Percentiles rank a stretch among this genome's conserved stretches.
phyloP scores from a whole-genome alignment of 2,113 vertebrate genomes.

The Nestor notabilis region DNA sequence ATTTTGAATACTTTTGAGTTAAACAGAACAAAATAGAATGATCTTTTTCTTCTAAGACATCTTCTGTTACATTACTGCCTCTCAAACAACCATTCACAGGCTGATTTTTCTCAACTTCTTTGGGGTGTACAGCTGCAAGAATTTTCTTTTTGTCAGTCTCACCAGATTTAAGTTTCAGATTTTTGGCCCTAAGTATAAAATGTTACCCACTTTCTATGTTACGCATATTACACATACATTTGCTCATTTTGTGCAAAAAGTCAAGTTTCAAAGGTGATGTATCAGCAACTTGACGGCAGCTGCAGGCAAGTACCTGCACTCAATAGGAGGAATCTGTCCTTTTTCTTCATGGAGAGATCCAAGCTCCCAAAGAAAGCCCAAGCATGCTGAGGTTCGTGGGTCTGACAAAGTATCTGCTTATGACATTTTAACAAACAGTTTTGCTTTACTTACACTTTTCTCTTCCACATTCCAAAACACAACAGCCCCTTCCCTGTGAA shows the following conservation, averaged over 20 bases:
- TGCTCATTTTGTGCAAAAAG: neutral
- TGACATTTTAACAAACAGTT: neutral
- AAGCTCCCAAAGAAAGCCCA: neutral
- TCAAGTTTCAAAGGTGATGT: neutral
- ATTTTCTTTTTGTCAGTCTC: neutral
- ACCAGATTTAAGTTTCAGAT: neutral
- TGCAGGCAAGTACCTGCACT: neutral
- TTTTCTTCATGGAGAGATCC: neutral
- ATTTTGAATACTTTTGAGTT: neutral
- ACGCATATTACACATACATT: neutral
- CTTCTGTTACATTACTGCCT: neutral
- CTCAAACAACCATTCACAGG: neutral
- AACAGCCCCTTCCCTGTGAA: conserved; percentile 91
- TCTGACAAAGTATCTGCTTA: neutral
- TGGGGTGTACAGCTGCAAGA: neutral
- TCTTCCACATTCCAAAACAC: conserved; percentile 98
- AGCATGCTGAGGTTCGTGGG: neutral
- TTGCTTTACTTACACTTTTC: conserved; percentile 83
- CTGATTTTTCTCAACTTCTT: neutral
- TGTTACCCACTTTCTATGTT: neutral
- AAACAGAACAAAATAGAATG: neutral
- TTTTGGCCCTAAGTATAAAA: neutral
- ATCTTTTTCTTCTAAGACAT: neutral
- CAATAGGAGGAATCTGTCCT: neutral
- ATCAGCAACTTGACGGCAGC: neutral